phyloP scores from a whole-genome alignment of 2,888 invertebrate species.

The Cephalotes varians region DNA sequence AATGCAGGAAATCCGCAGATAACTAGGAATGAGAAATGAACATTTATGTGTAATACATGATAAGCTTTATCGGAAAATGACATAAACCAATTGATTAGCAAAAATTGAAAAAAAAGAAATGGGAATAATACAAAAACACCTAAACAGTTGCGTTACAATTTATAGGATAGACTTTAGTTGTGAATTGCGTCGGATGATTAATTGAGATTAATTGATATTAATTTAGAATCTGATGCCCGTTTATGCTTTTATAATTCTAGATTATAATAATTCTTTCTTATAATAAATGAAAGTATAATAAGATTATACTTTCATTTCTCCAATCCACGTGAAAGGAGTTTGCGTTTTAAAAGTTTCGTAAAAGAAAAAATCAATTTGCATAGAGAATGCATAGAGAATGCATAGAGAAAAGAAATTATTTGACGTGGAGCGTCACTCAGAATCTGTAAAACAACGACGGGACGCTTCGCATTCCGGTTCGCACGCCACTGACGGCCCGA shows the following conservation, averaged over 20 bases:
- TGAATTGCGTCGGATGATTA: not conserved
- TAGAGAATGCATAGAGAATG: too few species aligned
- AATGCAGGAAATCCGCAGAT: not conserved
- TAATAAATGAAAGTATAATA: too few species aligned
- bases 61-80: constrained; percentile 18
- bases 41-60: not conserved
- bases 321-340: not conserved
- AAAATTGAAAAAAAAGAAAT: not conserved
- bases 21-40: constrained; percentile 12
- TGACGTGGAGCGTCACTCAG: not conserved
- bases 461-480: not conserved
- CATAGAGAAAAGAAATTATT: not conserved
- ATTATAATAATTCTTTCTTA: not conserved
- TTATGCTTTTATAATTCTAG: not conserved
- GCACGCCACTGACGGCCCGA: not conserved
- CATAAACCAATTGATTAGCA: not conserved
- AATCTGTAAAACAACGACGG: not conserved
- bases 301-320: not conserved
- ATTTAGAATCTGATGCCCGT: not conserved
- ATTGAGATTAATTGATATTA: not conserved
- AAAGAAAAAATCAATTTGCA: not conserved
- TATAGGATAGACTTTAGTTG: not conserved
- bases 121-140: not conserved
- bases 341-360: too few species aligned
- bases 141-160: not conserved